Conservation (phyloP, 2,888 invertebrate species). For the Neoaliturus tenellus region DNA sequence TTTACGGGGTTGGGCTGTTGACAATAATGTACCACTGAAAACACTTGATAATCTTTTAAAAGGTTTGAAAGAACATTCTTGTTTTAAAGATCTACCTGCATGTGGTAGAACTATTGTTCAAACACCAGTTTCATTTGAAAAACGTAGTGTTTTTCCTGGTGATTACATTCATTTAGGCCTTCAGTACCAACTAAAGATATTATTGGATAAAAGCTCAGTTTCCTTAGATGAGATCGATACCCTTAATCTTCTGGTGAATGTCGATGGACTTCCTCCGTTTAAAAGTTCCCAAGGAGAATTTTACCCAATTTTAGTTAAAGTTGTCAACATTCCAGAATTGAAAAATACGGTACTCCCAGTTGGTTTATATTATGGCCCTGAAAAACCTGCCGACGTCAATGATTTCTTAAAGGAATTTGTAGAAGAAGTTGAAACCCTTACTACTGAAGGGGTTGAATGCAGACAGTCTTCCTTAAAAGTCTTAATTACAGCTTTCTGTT, state of each 20-base stretch:
- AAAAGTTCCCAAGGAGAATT: not conserved
- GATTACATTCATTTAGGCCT: not conserved
- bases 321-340: not conserved
- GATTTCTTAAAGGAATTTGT: not conserved
- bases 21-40: not conserved
- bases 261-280: conserved; percentile 23
- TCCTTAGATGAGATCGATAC: not conserved
- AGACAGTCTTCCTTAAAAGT: not conserved
- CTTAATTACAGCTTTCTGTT: conserved; percentile 40
- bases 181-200: not conserved
- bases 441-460: not conserved
- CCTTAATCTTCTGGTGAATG: not conserved
- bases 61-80: not conserved
- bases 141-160: not conserved
- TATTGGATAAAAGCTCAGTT: not conserved
- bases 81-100: not conserved
- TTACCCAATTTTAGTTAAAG: not conserved
- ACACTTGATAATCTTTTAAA: not conserved
- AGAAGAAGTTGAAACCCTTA: not conserved
- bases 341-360: not conserved
- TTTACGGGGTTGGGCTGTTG: not conserved
- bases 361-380: not conserved
- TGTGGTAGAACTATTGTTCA: not conserved
- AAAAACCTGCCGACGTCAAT: not conserved
- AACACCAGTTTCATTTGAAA: not conserved